These are phyloP conservation scores for Caenorhabditis sp. DNA, from an alignment of 2,888 invertebrate species.

Conservation along the genomic window DNA sequence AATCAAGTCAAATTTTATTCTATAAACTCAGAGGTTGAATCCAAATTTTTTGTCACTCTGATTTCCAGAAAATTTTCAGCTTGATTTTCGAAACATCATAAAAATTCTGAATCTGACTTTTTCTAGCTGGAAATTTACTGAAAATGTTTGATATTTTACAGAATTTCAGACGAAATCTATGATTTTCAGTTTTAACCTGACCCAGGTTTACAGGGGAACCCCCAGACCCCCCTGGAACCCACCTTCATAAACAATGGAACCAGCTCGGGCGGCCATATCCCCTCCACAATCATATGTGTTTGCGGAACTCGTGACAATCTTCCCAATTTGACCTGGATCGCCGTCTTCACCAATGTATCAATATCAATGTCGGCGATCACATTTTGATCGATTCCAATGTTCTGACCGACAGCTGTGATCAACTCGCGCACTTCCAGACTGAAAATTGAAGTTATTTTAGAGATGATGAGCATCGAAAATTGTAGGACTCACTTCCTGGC, in stretches of 20 bases:
- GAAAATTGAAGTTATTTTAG: slow-evolving; percentile 10
- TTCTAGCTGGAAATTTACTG: no score
- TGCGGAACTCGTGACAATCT: slow-evolving; percentile 65
- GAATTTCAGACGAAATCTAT: not conserved
- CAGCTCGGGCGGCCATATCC: slow-evolving; percentile 65
- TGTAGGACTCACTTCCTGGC: slow-evolving; percentile 56
- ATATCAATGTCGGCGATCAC: slow-evolving; percentile 65
- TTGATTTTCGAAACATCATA: no score
- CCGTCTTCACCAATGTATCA: slow-evolving; percentile 64
- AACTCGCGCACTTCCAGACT: slow-evolving; percentile 66
- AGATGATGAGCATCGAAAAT: not conserved
- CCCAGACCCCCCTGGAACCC: not conserved
- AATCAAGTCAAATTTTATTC: no score
- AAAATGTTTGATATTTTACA: not conserved
- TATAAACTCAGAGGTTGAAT: no score
- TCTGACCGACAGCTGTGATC: slow-evolving; percentile 65
- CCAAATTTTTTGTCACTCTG: no score
- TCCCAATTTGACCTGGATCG: slow-evolving; percentile 69
- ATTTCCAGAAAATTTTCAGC: no score
- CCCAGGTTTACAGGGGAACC: no score
- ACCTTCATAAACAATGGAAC: slow-evolving; percentile 68
- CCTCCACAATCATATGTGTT: slow-evolving; percentile 66
- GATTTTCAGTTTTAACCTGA: not conserved
- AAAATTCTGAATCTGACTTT: no score
- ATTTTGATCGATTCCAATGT: slow-evolving; percentile 65